phyloP scores from a whole-genome alignment of 2,113 vertebrate species.

The Fukomys damarensis region DNA sequence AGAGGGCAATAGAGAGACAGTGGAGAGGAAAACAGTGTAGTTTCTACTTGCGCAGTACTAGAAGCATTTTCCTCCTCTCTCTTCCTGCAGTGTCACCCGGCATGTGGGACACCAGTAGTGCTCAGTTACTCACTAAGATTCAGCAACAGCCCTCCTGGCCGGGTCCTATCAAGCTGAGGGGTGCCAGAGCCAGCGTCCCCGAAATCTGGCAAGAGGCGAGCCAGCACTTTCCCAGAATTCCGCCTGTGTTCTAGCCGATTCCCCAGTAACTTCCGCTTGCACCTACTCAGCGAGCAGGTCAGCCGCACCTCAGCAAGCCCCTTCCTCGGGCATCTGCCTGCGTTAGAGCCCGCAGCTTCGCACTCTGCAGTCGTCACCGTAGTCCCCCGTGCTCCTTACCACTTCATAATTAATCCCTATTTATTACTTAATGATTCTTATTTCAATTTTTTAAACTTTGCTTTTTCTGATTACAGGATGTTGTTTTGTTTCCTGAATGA shows the following conservation, averaged over 20 bases:
- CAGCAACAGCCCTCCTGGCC: background rate
- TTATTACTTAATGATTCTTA: background rate
- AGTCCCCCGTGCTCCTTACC: background rate
- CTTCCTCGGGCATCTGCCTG: background rate
- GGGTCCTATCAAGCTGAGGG: background rate
- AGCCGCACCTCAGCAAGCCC: background rate
- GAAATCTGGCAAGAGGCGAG: background rate
- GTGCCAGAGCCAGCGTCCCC: background rate
- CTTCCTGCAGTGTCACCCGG: background rate
- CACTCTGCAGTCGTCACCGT: accelerated
- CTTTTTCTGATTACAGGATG: background rate
- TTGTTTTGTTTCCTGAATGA: background rate
- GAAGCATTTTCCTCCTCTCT: background rate
- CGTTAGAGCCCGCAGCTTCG: background rate
- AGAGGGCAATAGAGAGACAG: background rate
- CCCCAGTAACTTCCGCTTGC: background rate
- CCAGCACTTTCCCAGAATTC: background rate
- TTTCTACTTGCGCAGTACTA: background rate
- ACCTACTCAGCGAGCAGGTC: background rate
- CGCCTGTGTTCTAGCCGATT: background rate
- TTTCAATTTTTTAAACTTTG: background rate
- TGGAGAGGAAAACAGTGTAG: background rate
- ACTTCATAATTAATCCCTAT: background rate
- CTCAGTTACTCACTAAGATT: background rate
- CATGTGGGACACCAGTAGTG: background rate